Conservation (phyloP, 2,888 invertebrate species). For the Scaptomyza caliginosa region DNA sequence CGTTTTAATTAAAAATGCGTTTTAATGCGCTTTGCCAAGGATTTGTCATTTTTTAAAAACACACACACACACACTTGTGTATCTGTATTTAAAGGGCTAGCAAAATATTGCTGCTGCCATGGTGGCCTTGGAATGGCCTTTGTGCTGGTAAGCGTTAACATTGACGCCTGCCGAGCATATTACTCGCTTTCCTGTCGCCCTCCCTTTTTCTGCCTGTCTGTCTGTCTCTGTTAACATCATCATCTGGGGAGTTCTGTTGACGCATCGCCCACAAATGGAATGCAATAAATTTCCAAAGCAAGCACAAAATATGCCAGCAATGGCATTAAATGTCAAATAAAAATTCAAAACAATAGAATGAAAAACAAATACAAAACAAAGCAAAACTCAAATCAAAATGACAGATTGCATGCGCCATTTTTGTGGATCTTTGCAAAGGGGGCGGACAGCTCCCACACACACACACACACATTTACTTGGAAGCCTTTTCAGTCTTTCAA, state of each 20-base stretch:
- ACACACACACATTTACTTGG: not conserved
- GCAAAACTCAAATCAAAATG: conserved; percentile 51
- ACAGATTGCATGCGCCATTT: conserved; percentile 36
- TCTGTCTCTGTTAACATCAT: not conserved
- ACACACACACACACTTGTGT: not conserved
- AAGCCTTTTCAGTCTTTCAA: not conserved
- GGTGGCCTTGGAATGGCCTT: not conserved
- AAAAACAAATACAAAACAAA: conserved; percentile 1
- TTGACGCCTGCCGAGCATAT: conserved; percentile 29
- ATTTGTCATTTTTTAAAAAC: conserved; percentile 30
- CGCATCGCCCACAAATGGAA: conserved; percentile 29
- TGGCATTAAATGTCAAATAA: conserved; percentile 78
- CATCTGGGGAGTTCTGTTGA: not conserved
- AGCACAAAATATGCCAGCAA: conserved; percentile 67
- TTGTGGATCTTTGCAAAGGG: not conserved
- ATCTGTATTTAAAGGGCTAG: conserved; percentile 27
- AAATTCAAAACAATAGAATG: conserved; percentile 66
- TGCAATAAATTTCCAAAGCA: conserved; percentile 64
- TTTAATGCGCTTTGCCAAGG: conserved; percentile 71
- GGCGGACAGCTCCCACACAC: too few relatives aligned
- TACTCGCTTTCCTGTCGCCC: not conserved
- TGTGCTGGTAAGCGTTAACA: conserved; percentile 23
- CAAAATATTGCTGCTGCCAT: not conserved
- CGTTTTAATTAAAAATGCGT: conserved; percentile 74
- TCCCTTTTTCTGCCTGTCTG: not conserved